Evolutionary conservation across 2,888 invertebrate genomes (phyloP).

Genomic region (Cephalotes varians): DNA sequence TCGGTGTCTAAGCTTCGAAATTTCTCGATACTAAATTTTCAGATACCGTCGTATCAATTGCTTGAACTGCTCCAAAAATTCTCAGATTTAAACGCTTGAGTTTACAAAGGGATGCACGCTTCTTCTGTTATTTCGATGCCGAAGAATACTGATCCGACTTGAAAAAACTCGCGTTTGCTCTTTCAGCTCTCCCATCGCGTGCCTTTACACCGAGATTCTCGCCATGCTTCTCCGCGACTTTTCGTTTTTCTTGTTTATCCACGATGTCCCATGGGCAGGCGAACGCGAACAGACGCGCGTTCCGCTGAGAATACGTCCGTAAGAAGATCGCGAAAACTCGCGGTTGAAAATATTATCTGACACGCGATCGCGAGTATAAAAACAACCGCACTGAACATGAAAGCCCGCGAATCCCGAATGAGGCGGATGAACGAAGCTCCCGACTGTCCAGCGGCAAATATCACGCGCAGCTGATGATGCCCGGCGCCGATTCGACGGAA

Average conservation of each 20-base stretch:
- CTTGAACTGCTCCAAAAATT: neutral
- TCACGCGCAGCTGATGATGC: slow-evolving; percentile 44
- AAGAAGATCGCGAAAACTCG: neutral
- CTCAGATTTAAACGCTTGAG: neutral
- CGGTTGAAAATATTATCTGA: slow-evolving; percentile 5
- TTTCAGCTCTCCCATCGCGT: neutral
- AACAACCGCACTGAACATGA: neutral
- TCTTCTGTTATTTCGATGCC: neutral
- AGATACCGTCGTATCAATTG: neutral
- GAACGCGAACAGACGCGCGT: neutral
- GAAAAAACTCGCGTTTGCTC: neutral
- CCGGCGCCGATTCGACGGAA: slow-evolving; percentile 63
- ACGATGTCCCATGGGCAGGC: neutral
- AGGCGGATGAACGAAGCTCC: neutral
- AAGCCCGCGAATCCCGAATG: neutral
- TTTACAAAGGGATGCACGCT: too few species aligned
- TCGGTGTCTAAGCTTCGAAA: neutral
- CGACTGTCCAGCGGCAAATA: slow-evolving; percentile 15
- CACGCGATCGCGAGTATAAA: neutral
- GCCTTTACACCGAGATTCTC: slow-evolving; percentile 4
- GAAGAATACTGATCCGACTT: neutral
- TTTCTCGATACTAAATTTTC: neutral
- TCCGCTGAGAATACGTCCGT: neutral
- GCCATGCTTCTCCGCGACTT: neutral
- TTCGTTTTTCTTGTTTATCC: neutral